phyloP scores from a whole-genome alignment of 2,113 vertebrate genomes.

The Epinephelus moara region DNA sequence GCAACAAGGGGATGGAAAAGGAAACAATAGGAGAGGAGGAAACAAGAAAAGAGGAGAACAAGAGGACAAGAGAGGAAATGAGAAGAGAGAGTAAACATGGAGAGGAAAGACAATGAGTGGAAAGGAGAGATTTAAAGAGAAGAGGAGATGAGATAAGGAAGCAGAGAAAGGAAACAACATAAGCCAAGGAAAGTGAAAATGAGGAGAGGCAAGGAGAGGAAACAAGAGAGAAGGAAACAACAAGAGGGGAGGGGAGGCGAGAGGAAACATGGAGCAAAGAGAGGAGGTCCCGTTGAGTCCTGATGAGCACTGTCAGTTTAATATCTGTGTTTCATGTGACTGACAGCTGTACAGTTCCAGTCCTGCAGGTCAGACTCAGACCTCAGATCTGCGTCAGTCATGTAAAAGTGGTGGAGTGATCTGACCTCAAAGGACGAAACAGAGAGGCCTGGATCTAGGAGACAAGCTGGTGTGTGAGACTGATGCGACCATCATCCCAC shows the following conservation, averaged over 20 bases:
- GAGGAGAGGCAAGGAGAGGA: not conserved
- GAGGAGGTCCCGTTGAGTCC: not conserved
- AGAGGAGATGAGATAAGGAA: not conserved
- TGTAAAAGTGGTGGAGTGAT: not conserved
- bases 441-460: not conserved
- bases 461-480: not conserved
- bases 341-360: not conserved
- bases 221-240: not conserved
- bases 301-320: not conserved
- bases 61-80: not conserved
- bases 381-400: conserved; percentile 7
- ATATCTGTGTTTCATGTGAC: not conserved
- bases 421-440: not conserved
- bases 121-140: too few species aligned
- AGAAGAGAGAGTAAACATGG: not conserved
- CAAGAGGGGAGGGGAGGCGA: too few species aligned
- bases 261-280: not conserved
- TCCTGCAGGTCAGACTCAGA: conserved; percentile 11
- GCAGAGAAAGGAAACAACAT: not conserved
- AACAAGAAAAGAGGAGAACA: too few species aligned
- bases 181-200: not conserved
- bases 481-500: not conserved
- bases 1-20: too few species aligned
- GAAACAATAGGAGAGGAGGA: too few species aligned
- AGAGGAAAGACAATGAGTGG: not conserved